Conservation (phyloP, 2,888 invertebrate genomes). For the Malacosoma neustria region DNA sequence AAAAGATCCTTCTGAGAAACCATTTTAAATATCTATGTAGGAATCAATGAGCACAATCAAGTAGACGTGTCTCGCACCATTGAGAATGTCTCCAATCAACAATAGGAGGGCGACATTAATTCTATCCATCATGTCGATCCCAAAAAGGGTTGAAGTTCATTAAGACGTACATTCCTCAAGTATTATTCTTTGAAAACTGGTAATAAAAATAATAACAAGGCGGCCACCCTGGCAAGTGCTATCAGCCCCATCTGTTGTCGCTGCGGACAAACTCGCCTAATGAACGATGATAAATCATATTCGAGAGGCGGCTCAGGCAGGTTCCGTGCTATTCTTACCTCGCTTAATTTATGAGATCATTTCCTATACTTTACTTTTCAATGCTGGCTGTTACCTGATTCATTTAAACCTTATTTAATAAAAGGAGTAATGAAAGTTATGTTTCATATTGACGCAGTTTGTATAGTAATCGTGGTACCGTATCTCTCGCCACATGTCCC, state of each 20-base stretch:
- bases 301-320: conserved; percentile 67
- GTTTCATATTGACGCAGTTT: conserved; percentile 13
- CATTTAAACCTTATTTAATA: not conserved
- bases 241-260: conserved; percentile 76
- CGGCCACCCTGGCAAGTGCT: conserved; percentile 75
- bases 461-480: conserved; percentile 54
- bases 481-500: conserved; percentile 66
- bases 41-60: conserved; percentile 49
- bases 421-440: conserved; percentile 24
- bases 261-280: conserved; percentile 74
- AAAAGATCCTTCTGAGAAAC: conserved; percentile 31
- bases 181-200: conserved; percentile 74
- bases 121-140: conserved; percentile 70
- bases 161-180: conserved; percentile 72
- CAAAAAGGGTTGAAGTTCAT: conserved; percentile 74
- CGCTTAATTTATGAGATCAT: conserved; percentile 19
- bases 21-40: conserved; percentile 30
- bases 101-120: conserved; percentile 67
- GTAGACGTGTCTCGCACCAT: conserved; percentile 41
- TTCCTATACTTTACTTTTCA: conserved; percentile 19
- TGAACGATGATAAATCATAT: conserved; percentile 76
- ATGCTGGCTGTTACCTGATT: conserved; percentile 17
- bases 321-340: conserved; percentile 45
- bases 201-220: conserved; percentile 75
- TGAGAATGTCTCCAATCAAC: conserved; percentile 68